A percentile compares a stretch with the other conserved stretches of the same genome.
These are phyloP conservation scores for Micronycteris hirsuta DNA, from an alignment of 2,113 vertebrate species.

Conservation along the genomic window DNA sequence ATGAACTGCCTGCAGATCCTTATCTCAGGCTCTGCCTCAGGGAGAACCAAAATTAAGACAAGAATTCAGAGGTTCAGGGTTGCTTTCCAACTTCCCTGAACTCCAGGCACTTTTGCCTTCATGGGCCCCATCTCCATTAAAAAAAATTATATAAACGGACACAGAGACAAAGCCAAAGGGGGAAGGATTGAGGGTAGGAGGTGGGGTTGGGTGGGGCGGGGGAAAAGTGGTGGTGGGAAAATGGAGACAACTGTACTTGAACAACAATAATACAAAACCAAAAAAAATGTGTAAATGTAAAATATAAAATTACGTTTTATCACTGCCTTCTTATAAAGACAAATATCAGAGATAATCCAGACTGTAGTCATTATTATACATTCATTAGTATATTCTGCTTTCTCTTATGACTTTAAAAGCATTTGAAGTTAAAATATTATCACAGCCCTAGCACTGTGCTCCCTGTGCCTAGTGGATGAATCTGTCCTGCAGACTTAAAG, in stretches of 20 bases:
- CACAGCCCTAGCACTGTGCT: not conserved
- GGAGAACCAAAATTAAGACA: constrained; percentile 15
- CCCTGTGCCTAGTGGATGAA: not conserved
- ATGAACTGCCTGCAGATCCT: not conserved
- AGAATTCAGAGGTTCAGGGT: not conserved
- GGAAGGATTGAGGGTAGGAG: too few relatives aligned
- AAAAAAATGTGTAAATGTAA: too few relatives aligned
- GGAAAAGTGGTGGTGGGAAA: too few relatives aligned
- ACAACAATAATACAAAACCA: too few relatives aligned
- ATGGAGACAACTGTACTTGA: too few relatives aligned
- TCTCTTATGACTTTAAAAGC: not conserved
- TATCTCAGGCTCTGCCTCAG: not conserved
- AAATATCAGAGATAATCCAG: not conserved
- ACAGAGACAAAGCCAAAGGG: too few relatives aligned
- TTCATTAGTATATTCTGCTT: not conserved
- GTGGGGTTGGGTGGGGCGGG: too few relatives aligned
- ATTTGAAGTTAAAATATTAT: not conserved
- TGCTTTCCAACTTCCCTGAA: not conserved
- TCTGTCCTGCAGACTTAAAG: not conserved
- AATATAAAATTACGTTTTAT: not conserved
- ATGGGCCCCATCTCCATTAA: not conserved
- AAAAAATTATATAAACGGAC: not conserved
- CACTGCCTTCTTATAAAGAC: not conserved
- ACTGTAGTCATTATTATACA: not conserved
- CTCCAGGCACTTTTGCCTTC: not conserved